Percentiles rank a stretch among this genome's conserved stretches.
Evolutionary conservation across 2,888 invertebrate genomes (phyloP).

Genomic region (Pristionchus maxplancki): DNA sequence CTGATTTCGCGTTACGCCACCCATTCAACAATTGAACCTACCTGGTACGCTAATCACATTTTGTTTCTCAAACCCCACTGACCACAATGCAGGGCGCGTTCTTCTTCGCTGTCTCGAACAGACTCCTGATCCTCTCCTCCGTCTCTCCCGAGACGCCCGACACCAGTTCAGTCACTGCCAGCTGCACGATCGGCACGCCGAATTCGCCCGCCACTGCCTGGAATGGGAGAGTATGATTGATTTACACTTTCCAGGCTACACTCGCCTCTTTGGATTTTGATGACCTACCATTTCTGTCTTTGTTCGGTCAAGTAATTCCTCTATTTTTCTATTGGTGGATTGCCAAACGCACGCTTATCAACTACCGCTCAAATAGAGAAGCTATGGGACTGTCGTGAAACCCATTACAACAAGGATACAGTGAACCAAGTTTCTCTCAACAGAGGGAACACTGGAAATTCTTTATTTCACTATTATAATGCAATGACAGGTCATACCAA

Average conservation of each 20-base stretch:
- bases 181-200: constrained; percentile 88
- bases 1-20: background rate
- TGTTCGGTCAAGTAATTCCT: background rate
- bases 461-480: too few relatives aligned
- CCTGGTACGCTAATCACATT: background rate
- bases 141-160: constrained; percentile 96
- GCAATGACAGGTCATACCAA: too few relatives aligned
- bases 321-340: background rate
- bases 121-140: constrained; percentile 91
- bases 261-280: too few relatives aligned
- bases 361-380: too few relatives aligned
- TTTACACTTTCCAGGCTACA: background rate
- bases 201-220: constrained; percentile 81
- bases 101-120: constrained; percentile 88
- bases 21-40: too few relatives aligned
- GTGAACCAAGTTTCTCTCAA: too few relatives aligned
- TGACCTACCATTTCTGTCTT: too few relatives aligned
- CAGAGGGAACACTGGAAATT: too few relatives aligned
- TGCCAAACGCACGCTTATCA: background rate
- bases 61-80: background rate
- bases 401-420: background rate
- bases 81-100: constrained; percentile 71
- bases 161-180: constrained; percentile 92
- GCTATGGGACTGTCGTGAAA: background rate
- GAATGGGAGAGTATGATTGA: background rate